A percentile compares a stretch with the other conserved stretches of the same genome.
Conservation (phyloP, 1,140 invertebrate genomes). For the Apocrypta bakeri region DNA sequence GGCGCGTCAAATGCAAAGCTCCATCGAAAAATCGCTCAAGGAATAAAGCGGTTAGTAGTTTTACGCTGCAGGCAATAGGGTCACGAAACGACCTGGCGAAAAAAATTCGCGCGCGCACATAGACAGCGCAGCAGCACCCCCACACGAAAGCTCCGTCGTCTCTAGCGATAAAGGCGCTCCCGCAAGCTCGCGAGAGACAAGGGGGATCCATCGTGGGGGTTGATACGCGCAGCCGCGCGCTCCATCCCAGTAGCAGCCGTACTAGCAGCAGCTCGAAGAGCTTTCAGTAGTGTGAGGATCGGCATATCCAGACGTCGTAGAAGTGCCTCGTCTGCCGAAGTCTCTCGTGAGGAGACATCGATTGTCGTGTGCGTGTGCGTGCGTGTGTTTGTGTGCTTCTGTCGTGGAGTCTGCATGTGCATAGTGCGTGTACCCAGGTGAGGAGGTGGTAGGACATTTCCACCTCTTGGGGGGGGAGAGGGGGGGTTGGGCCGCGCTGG, state of each 20-base stretch:
- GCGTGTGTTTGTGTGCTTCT: conserved; percentile 23
- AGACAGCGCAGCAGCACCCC: neutral
- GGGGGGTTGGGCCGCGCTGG: conserved; percentile 49
- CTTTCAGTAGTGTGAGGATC: neutral
- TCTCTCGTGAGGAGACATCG: conserved; percentile 8
- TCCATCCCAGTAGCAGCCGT: neutral
- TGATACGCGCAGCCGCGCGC: neutral
- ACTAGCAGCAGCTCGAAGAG: neutral
- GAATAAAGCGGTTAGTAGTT: too few species aligned
- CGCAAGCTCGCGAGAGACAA: conserved; percentile 35
- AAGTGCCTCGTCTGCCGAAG: too few species aligned
- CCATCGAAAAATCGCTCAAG: too few species aligned
- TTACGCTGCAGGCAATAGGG: neutral
- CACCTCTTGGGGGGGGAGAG: conserved; percentile 46
- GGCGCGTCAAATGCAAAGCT: too few species aligned
- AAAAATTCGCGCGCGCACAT: neutral
- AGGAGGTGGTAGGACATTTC: conserved; percentile 53
- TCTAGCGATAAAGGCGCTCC: conserved; percentile 40
- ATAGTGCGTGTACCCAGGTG: conserved; percentile 52
- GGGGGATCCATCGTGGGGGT: neutral
- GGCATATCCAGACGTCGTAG: neutral
- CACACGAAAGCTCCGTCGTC: neutral
- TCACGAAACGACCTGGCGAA: neutral
- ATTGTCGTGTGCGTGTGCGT: conserved; percentile 54
- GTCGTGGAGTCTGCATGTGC: conserved; percentile 47